Conservation (phyloP, 2,113 vertebrate species). For the Rallus limicola region DNA sequence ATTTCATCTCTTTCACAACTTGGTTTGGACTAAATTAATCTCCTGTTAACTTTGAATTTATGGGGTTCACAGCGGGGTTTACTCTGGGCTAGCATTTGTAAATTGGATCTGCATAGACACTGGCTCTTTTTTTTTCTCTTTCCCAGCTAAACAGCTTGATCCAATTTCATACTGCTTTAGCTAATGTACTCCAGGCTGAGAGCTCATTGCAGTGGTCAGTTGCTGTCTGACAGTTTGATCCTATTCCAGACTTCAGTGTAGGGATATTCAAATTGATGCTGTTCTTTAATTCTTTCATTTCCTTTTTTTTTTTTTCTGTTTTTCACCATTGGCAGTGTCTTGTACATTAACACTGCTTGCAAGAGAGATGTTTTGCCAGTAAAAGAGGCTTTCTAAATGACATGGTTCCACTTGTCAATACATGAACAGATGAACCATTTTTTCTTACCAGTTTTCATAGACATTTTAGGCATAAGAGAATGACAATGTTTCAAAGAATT, state of each 20-base stretch:
- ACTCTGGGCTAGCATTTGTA: neutral
- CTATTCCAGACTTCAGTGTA: neutral
- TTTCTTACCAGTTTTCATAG: neutral
- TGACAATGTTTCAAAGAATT: neutral
- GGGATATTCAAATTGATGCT: neutral
- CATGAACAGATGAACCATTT: neutral
- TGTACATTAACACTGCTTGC: neutral
- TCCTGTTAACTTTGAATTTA: neutral
- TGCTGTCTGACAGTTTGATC: neutral
- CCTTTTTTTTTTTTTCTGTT: neutral
- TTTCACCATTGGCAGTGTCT: neutral
- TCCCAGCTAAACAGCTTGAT: neutral
- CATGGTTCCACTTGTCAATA: neutral
- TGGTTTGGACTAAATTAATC: neutral
- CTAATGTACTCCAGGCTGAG: neutral
- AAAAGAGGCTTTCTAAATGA: neutral
- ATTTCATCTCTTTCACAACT: neutral
- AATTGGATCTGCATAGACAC: neutral
- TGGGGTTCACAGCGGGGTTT: neutral
- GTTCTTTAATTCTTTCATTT: neutral
- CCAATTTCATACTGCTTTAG: neutral
- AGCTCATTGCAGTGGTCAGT: neutral
- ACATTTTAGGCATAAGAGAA: neutral
- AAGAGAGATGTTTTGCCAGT: neutral
- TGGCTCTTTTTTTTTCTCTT: rapidly evolving